Evolutionary conservation across 2,113 vertebrate species (phyloP), one percentile per base, ranked within the genome.

Genomic region (Phocoena phocoena): DNA sequence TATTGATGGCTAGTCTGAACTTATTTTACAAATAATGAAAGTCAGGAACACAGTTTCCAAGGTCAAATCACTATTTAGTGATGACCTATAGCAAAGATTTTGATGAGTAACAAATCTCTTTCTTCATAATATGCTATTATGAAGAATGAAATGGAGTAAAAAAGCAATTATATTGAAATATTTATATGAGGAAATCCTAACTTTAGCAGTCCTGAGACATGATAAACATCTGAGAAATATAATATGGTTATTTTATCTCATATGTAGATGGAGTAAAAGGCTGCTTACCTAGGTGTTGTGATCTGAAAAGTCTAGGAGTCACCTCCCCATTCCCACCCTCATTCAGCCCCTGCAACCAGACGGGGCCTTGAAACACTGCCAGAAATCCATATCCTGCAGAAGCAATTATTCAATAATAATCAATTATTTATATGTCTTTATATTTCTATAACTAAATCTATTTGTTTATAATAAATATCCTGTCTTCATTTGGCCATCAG

Each of bases 101-200:
- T 88, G 28, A 41, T 41, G n/a, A n/a, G 26, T 86, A 87, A 63
- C 6, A 60, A 70, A 28, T 89, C 38, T 50, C 55, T 93, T 91
- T 92, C 71, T 93, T 89, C 8, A 47, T 36, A 73, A 55, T 38
- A 71, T 85, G 55, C 38, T 90, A 70, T 41, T 2, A 68, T 74
- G 26, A 93, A 92, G 65, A 84, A 88, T 70, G 28, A 93, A 95
- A 88, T 81, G 25, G 67, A 80, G n/a, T 83, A 15, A 71, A 80
- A 79, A 74, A 71, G 11, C 47, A 90, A 83, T 53, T 53, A 53
- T 53, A 53, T 53, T 53, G 58, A 92, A 94, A 84, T n/a, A 53
- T 86, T 96, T 70, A 63, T 36, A 76, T 17, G 14, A 93, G 76
- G 8, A 13, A 63, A 89, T 53, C 12, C 58, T 90, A 55, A 77